Evolutionary conservation across 2,797 vertebrate species (phyloP), one percentile per base, ranked within the genome.

Genomic region (Parauchenoglanis ngamensis): DNA sequence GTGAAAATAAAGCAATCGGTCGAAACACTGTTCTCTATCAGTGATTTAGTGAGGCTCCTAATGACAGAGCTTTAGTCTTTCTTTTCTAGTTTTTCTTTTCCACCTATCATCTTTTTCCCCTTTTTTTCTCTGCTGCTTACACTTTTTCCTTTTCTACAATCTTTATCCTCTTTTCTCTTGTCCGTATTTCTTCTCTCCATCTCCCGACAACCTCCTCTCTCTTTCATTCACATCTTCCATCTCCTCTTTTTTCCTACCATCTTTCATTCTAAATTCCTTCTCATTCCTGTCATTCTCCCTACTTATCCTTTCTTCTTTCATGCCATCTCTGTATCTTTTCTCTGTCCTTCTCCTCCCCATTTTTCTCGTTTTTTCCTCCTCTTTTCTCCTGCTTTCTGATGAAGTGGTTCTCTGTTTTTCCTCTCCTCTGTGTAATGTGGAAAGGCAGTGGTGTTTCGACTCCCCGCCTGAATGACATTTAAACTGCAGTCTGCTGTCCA

Each of bases 401-500:
- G 44, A 75, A 49, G 21, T 10, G 31, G 49, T 54, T n/a, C 17
- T 40, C 4, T 12, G 19, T 61, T 80, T 65, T 68, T 73, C 54
- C 54, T 84, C 56, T 87, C 87, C 73, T 80, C 78, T 78, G 81
- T 89, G 70, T 57, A 85, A 84, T 59, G 85, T 88, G 63, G 95
- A 95, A 95, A 95, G 94, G 93, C 95, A 94, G 79, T 46, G 85
- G 85, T 89, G 72, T 67, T 61, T 85, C 80, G 89, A 92, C 90
- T 92, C 92, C 93, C 93, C 91, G 93, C 93, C 91, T 92, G 79
- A 86, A 90, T 96, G 95, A 95, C 95, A 96, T 96, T 96, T 96
- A 95, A 94, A 95, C 93, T 92, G 92, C 92, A 93, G 94, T 93
- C 92, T 90, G 89, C 87, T 91, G 92, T 93, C 94, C 94, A 95